These are phyloP conservation scores for Macropodus opercularis DNA, from an alignment of 2,797 vertebrate species.

Conservation along the genomic window DNA sequence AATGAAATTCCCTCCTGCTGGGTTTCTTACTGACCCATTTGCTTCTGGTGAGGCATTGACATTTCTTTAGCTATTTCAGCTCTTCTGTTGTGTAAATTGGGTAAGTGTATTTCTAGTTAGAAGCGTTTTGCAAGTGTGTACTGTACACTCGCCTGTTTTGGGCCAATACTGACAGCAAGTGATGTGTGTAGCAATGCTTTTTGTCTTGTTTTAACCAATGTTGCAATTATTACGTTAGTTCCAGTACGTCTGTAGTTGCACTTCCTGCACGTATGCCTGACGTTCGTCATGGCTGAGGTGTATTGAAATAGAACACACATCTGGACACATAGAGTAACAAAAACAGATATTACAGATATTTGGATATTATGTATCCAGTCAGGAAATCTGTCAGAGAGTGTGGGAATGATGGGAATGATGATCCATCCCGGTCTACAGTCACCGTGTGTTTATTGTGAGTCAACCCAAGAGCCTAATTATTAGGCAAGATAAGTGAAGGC, in stretches of 20 bases:
- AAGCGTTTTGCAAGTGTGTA: slow-evolving; percentile 48
- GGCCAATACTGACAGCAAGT: slow-evolving; percentile 22
- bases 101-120: slow-evolving; percentile 56
- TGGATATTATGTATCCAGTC: neutral
- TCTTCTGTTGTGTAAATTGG: slow-evolving; percentile 47
- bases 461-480: slow-evolving; percentile 35
- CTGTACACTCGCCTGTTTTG: slow-evolving; percentile 14
- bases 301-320: neutral
- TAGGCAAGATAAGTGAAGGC: slow-evolving; percentile 23
- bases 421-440: slow-evolving; percentile 56
- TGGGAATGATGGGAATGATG: slow-evolving; percentile 61
- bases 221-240: slow-evolving; percentile 33
- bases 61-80: slow-evolving; percentile 36
- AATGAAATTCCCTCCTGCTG: slow-evolving; percentile 17
- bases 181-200: slow-evolving; percentile 33
- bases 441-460: slow-evolving; percentile 57
- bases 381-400: slow-evolving; percentile 17
- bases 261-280: slow-evolving; percentile 32
- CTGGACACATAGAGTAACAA: neutral
- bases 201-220: slow-evolving; percentile 26
- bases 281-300: neutral
- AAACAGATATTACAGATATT: neutral
- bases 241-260: slow-evolving; percentile 23
- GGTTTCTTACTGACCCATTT: slow-evolving; percentile 1
- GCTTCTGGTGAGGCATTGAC: too few relatives aligned